Percentiles rank a stretch among this genome's conserved stretches.
Conservation (phyloP, 1,140 invertebrate species). For the Trissolcus basalis region DNA sequence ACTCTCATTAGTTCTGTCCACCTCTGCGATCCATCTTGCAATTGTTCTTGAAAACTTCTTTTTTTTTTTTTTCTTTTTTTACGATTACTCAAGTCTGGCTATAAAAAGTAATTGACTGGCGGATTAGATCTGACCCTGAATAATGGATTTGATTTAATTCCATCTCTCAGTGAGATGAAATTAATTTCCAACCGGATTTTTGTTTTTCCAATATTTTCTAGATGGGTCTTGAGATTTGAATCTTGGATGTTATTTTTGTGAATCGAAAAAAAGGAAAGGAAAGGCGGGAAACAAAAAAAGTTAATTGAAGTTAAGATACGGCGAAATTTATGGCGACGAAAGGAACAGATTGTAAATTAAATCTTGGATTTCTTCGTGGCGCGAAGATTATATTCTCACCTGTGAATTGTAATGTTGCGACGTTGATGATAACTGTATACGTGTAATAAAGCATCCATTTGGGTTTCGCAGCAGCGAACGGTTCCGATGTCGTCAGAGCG, state of each 20-base stretch:
- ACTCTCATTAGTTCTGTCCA: constrained; percentile 17
- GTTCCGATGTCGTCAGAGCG: constrained; percentile 47
- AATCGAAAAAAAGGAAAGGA: neutral
- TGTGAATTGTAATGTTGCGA: constrained; percentile 24
- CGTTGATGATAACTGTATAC: constrained; percentile 36
- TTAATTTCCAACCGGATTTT: too few species aligned
- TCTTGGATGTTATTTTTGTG: neutral
- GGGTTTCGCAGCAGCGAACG: constrained; percentile 25
- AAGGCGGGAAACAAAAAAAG: too few species aligned
- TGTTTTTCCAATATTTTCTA: too few species aligned
- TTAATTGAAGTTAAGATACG: neutral
- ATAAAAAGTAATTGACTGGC: too few species aligned
- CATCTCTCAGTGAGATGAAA: too few species aligned
- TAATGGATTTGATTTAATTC: too few species aligned
- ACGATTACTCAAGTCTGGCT: too few species aligned
- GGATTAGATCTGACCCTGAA: too few species aligned
- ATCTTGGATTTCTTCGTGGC: neutral
- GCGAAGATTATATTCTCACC: constrained; percentile 8
- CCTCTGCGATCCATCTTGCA: neutral
- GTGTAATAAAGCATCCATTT: constrained; percentile 40
- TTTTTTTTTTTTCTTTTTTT: too few species aligned
- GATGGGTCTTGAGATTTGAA: too few species aligned
- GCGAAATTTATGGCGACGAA: neutral
- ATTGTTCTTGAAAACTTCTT: neutral
- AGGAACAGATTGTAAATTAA: neutral